Evolutionary conservation across 2,797 vertebrate species (phyloP).

Genomic region (Coluber constrictor): DNA sequence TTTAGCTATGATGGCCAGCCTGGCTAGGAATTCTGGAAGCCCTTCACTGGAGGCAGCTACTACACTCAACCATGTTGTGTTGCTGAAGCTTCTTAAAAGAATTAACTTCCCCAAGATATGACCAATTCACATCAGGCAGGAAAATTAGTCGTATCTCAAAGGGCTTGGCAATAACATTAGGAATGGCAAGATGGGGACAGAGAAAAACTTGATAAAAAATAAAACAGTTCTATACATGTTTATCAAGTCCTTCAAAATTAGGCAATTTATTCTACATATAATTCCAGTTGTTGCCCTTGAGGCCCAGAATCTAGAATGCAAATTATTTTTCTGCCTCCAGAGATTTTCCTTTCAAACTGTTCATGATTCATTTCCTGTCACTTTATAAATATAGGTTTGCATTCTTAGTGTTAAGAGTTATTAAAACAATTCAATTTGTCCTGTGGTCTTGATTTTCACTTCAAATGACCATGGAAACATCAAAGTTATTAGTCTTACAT

Average conservation of each 20-base stretch:
- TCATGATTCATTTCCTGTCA: constrained; percentile 1
- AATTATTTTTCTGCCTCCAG: neutral
- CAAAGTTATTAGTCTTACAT: fast-evolving
- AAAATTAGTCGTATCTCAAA: constrained; percentile 63
- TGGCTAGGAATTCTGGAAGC: neutral
- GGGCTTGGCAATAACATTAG: neutral
- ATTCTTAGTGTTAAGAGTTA: neutral
- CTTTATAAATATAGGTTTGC: neutral
- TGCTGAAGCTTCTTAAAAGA: neutral
- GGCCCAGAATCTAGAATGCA: neutral
- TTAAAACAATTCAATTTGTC: fast-evolving
- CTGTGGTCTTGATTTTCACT: neutral
- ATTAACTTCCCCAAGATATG: neutral
- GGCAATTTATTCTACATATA: neutral
- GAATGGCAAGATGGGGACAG: neutral
- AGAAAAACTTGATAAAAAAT: neutral
- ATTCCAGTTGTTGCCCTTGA: neutral
- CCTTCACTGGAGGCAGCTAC: neutral
- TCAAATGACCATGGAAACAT: neutral
- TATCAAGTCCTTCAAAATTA: neutral
- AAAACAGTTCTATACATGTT: neutral
- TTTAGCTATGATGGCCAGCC: neutral
- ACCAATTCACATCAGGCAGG: constrained; percentile 37
- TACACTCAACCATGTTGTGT: neutral
- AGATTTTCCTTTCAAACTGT: neutral